Percentiles rank a stretch among this genome's conserved stretches.
These are phyloP conservation scores for Stomorhina lunata DNA, from an alignment of 2,888 invertebrate genomes.

Conservation along the genomic window DNA sequence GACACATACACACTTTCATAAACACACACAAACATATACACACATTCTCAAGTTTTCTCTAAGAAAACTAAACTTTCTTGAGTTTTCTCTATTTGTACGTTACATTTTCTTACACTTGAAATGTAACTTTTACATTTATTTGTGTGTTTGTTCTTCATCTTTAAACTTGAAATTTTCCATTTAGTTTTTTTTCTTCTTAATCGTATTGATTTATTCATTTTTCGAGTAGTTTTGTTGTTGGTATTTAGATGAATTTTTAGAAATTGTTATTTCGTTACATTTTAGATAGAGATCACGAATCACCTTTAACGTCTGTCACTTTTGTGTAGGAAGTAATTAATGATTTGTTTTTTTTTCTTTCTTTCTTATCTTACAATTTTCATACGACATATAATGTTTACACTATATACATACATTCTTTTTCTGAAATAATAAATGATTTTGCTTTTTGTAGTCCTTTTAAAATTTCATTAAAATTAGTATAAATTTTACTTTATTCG, in stretches of 20 bases:
- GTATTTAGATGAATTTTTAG: neutral
- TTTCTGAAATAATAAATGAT: too few species aligned
- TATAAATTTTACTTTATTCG: neutral
- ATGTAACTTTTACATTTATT: neutral
- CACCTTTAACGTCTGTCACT: neutral
- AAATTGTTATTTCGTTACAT: conserved; percentile 19
- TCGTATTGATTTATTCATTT: neutral
- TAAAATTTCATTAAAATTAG: neutral
- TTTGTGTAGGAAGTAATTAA: conserved; percentile 25
- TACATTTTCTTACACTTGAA: neutral
- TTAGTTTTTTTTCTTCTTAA: neutral
- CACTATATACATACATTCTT: neutral
- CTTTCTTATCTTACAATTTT: neutral
- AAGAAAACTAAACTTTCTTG: conserved; percentile 38
- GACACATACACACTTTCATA: too few species aligned
- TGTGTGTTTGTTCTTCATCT: neutral
- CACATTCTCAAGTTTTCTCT: neutral
- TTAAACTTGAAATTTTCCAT: neutral
- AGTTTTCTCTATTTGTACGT: conserved; percentile 22
- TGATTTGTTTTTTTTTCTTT: too few species aligned
- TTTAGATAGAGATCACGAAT: conserved; percentile 1
- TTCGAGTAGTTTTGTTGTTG: conserved; percentile 23
- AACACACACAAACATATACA: neutral
- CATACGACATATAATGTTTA: neutral
- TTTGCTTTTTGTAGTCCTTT: neutral